Evolutionary conservation across 2,113 vertebrate genomes (phyloP).

Genomic region (Thalassarche chlororhynchos): DNA sequence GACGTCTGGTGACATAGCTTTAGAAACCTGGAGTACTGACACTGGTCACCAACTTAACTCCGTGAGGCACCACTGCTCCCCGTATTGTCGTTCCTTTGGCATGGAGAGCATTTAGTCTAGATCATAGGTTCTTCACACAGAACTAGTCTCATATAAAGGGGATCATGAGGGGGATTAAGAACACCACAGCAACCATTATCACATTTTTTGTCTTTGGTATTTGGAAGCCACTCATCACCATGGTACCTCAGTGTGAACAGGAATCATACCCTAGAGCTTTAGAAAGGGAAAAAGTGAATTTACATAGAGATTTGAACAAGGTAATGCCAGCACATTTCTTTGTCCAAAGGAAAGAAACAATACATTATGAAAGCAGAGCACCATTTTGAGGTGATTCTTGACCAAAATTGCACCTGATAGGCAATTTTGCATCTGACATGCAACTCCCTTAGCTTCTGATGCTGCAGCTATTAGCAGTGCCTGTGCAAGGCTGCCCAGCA

Average conservation of each 20-base stretch:
- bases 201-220: not conserved
- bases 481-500: not conserved
- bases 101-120: not conserved
- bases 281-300: not conserved
- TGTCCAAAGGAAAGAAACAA: not conserved
- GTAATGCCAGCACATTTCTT: not conserved
- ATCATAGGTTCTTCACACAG: not conserved
- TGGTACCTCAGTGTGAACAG: not conserved
- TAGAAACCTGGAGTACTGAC: not conserved
- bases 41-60: not conserved
- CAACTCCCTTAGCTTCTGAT: not conserved
- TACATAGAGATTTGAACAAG: not conserved
- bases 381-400: not conserved
- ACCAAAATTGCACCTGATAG: not conserved
- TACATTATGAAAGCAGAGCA: not conserved
- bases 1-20: not conserved
- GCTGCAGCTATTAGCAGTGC: not conserved
- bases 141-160: not conserved
- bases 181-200: not conserved
- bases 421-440: accelerated
- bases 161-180: not conserved
- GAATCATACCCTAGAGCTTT: not conserved
- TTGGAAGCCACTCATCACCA: not conserved
- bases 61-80: not conserved
- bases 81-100: accelerated